A percentile compares a stretch with the other conserved stretches of the same genome.
These are phyloP conservation scores for Oreotrochilus melanogaster DNA, from an alignment of 2,113 vertebrate genomes.

Conservation along the genomic window DNA sequence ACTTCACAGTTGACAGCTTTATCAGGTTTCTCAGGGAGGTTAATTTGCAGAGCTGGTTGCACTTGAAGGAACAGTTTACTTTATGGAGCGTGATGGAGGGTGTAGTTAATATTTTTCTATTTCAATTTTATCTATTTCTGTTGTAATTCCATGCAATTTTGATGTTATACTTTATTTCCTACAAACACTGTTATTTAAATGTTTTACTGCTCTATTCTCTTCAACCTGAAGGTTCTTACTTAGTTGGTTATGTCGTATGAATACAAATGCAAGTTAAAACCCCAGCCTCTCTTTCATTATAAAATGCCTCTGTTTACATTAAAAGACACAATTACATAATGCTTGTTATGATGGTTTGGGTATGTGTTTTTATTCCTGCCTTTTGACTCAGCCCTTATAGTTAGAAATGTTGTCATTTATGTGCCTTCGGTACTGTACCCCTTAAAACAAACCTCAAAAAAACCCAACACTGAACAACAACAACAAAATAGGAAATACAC, in stretches of 20 bases:
- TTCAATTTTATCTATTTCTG: not conserved
- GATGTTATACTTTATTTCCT: not conserved
- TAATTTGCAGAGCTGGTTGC: not conserved
- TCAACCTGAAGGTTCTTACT: not conserved
- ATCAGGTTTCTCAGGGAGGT: not conserved
- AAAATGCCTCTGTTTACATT: not conserved
- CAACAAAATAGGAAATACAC: not conserved
- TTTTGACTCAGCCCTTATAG: not conserved
- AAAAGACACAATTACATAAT: not conserved
- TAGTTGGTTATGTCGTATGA: not conserved
- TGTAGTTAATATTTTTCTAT: not conserved
- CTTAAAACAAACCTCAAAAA: not conserved
- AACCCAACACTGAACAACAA: not conserved
- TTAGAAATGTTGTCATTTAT: not conserved
- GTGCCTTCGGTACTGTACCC: not conserved
- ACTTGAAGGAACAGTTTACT: not conserved
- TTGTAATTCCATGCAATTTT: not conserved
- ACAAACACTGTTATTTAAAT: not conserved
- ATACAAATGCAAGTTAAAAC: not conserved
- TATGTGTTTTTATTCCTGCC: not conserved
- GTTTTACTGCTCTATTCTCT: not conserved
- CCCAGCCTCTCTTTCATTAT: not conserved
- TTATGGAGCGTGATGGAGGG: not conserved
- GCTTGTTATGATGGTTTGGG: not conserved
- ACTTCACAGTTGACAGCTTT: not conserved